Conservation (phyloP, 2,797 vertebrate species). For the Tympanoctomys barrerae region DNA sequence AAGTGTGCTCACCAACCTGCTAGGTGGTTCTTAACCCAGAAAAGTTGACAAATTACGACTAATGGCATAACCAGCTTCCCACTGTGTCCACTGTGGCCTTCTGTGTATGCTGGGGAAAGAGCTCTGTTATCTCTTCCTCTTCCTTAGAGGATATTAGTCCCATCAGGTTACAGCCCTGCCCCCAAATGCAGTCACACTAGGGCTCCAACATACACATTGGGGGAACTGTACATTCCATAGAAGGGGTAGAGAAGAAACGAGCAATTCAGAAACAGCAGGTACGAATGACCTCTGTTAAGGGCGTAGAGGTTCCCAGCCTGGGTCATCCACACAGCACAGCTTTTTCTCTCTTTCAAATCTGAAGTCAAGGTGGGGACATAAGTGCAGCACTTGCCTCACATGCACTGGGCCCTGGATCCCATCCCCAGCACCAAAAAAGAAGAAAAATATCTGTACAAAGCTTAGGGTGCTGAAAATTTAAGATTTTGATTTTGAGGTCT, state of each 20-base stretch:
- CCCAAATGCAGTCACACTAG: background rate
- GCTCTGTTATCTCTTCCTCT: background rate
- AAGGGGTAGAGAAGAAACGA: background rate
- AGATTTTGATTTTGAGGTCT: background rate
- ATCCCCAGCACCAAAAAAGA: background rate
- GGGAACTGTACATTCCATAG: background rate
- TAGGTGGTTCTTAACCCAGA: background rate
- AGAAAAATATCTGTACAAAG: background rate
- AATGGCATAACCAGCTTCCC: background rate
- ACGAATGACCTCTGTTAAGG: background rate
- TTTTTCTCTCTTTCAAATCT: slow-evolving; percentile 16
- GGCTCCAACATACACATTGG: background rate
- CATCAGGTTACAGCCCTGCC: background rate
- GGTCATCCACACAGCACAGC: background rate
- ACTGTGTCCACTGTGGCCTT: background rate
- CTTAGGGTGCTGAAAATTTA: background rate
- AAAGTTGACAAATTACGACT: background rate
- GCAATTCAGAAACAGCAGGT: background rate
- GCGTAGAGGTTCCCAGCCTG: background rate
- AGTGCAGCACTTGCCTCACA: background rate
- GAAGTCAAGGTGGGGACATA: background rate
- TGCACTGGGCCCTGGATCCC: background rate
- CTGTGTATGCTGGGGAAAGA: background rate
- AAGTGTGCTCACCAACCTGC: background rate
- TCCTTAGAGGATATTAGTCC: background rate